These are phyloP conservation scores for Pagetopsis macropterus DNA, from an alignment of 2,797 vertebrate species.

Conservation along the genomic window DNA sequence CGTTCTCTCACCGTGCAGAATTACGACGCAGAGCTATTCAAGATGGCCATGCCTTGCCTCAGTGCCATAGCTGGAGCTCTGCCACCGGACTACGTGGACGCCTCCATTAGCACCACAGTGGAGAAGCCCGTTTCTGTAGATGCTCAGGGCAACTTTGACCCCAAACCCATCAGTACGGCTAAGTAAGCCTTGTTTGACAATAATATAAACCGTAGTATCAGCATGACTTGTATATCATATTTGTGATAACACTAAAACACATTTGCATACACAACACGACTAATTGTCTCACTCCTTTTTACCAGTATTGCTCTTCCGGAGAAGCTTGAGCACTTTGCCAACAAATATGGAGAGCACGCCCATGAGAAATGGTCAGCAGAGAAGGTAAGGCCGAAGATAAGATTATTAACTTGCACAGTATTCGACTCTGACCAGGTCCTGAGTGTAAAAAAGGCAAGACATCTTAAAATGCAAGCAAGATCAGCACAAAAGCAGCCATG, in stretches of 20 bases:
- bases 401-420: constrained; percentile 17
- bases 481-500: constrained; percentile 13
- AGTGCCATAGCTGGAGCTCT: constrained; percentile 96
- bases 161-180: constrained; percentile 92
- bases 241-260: neutral
- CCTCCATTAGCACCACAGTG: constrained; percentile 86
- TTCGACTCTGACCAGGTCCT: constrained; percentile 2
- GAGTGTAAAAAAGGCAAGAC: neutral
- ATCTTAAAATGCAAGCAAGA: constrained; percentile 1
- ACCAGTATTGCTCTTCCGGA: constrained; percentile 93
- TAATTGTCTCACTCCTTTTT: constrained; percentile 11
- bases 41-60: constrained; percentile 98
- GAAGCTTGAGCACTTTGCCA: constrained; percentile 94
- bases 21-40: constrained; percentile 95
- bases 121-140: constrained; percentile 94
- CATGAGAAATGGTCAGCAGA: constrained; percentile 98
- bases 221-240: neutral
- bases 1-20: constrained; percentile 83
- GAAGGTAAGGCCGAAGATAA: constrained; percentile 87
- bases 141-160: constrained; percentile 97
- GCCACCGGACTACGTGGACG: constrained; percentile 96
- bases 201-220: constrained; percentile 6
- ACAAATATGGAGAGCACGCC: constrained; percentile 94
- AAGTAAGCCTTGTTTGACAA: constrained; percentile 84
- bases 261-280: constrained; percentile 19